A percentile compares a stretch with the other conserved stretches of the same genome.
These are phyloP conservation scores for Tautogolabrus adspersus DNA, from an alignment of 2,113 vertebrate species.

Conservation along the genomic window DNA sequence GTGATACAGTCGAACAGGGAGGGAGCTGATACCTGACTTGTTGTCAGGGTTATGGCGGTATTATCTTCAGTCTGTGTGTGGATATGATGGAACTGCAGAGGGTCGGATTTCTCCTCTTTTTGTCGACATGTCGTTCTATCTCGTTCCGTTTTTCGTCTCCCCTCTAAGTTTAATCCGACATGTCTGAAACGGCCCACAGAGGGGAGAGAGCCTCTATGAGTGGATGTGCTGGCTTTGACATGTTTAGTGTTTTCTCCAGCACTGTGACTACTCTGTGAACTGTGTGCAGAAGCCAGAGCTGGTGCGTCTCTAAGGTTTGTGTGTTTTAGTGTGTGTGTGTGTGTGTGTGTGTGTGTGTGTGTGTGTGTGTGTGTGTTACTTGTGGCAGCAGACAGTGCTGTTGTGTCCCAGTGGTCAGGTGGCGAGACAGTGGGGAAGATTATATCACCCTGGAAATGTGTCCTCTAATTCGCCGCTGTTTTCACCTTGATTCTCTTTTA, in stretches of 20 bases:
- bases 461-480: conserved; percentile 39
- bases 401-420: conserved; percentile 72
- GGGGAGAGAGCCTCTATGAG: conserved; percentile 58
- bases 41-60: conserved; percentile 63
- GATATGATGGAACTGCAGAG: conserved; percentile 35
- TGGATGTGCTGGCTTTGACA: conserved; percentile 45
- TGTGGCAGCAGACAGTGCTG: conserved; percentile 62
- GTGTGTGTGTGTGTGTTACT: conserved; percentile 52
- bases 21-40: conserved; percentile 22
- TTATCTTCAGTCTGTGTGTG: conserved; percentile 53
- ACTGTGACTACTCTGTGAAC: conserved; percentile 33
- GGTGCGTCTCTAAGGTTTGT: conserved; percentile 22
- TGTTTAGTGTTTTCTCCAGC: conserved; percentile 49
- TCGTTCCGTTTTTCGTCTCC: conserved; percentile 44
- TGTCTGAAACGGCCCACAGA: conserved; percentile 64
- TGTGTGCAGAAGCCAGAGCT: conserved; percentile 17
- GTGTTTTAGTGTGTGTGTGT: conserved; percentile 26
- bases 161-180: conserved; percentile 69
- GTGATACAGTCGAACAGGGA: neutral
- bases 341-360: conserved; percentile 55
- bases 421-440: conserved; percentile 69
- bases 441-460: conserved; percentile 66
- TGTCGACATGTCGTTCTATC: conserved; percentile 48
- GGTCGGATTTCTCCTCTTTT: conserved; percentile 62
- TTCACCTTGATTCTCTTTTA: conserved; percentile 3